phyloP scores from a whole-genome alignment of 2,888 invertebrate species.

The Holacanthella duospinosa region DNA sequence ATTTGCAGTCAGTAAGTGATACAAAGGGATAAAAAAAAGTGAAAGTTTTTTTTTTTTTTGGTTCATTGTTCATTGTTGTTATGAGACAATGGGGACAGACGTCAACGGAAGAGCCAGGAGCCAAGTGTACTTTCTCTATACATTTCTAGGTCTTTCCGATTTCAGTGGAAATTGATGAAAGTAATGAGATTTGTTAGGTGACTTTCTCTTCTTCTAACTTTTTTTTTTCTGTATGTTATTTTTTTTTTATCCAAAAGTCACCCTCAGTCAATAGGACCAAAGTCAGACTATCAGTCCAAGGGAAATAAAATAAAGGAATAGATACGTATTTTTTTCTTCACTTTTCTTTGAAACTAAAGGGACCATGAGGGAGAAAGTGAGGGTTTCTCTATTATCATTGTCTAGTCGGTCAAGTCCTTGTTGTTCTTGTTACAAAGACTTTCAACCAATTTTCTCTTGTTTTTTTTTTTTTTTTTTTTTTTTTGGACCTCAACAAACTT shows the following conservation, averaged over 20 bases:
- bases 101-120: not conserved
- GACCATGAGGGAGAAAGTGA: slow-evolving; percentile 12
- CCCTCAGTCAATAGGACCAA: not conserved
- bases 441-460: slow-evolving; percentile 2
- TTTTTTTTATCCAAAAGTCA: not conserved
- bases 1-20: too few species aligned
- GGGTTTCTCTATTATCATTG: slow-evolving; percentile 22
- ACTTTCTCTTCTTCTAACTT: slow-evolving; percentile 9
- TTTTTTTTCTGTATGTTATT: not conserved
- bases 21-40: too few species aligned
- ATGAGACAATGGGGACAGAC: not conserved
- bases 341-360: not conserved
- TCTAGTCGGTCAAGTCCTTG: slow-evolving; percentile 5
- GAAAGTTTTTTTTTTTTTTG: too few species aligned
- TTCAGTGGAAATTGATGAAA: slow-evolving; percentile 29
- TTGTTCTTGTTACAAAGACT: not conserved
- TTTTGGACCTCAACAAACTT: slow-evolving; percentile 33
- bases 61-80: not conserved
- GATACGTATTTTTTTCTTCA: not conserved
- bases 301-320: slow-evolving; percentile 6
- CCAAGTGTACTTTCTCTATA: too few species aligned
- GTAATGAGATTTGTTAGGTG: slow-evolving; percentile 35
- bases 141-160: not conserved
- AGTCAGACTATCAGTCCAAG: slow-evolving; percentile 11
- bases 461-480: too few species aligned